phyloP scores from a whole-genome alignment of 1,140 invertebrate species.

The Drosophila varians region DNA sequence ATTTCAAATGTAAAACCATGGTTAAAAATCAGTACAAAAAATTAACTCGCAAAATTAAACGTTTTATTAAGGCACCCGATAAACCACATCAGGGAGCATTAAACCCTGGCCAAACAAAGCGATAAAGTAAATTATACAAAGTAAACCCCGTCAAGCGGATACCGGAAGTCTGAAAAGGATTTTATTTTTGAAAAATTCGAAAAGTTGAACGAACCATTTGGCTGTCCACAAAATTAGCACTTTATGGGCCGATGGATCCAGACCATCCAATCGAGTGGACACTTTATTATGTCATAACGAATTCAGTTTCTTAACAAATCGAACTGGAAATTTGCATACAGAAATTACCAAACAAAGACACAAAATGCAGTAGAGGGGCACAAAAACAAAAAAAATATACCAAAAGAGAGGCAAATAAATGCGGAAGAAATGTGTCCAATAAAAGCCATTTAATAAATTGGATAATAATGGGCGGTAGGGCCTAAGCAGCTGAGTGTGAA shows the following conservation, averaged over 20 bases:
- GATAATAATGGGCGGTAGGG: slow-evolving; percentile 51
- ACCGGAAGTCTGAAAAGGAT: slow-evolving; percentile 41
- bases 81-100: slow-evolving; percentile 40
- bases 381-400: slow-evolving; percentile 9
- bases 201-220: slow-evolving; percentile 24
- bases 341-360: slow-evolving; percentile 34
- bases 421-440: slow-evolving; percentile 54
- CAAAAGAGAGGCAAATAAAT: slow-evolving; percentile 24
- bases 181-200: neutral
- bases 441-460: slow-evolving; percentile 63
- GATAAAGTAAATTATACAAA: slow-evolving; percentile 31
- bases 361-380: slow-evolving; percentile 4
- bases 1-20: neutral
- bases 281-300: slow-evolving; percentile 68
- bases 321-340: slow-evolving; percentile 59
- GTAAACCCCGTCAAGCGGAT: slow-evolving; percentile 21
- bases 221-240: slow-evolving; percentile 35
- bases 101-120: slow-evolving; percentile 45
- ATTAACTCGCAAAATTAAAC: neutral
- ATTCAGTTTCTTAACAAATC: slow-evolving; percentile 69
- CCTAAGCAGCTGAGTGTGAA: slow-evolving; percentile 14
- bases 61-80: neutral
- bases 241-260: slow-evolving; percentile 6
- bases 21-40: neutral
- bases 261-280: slow-evolving; percentile 21